These are phyloP conservation scores for Bryconaethiops microstoma DNA, from an alignment of 2,797 vertebrate genomes.

Conservation along the genomic window DNA sequence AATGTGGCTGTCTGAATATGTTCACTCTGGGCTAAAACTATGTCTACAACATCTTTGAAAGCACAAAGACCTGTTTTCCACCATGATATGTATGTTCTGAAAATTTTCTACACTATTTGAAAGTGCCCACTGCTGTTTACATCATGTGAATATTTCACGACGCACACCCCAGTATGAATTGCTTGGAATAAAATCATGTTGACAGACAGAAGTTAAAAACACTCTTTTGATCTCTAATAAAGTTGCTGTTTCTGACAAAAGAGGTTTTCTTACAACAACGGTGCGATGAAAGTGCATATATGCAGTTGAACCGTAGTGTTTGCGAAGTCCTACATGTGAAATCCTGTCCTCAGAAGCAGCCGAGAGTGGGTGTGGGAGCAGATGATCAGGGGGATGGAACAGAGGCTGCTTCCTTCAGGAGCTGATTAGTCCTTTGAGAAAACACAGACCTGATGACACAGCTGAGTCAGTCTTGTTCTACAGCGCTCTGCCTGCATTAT, in stretches of 20 bases:
- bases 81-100: background rate
- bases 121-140: background rate
- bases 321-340: constrained; percentile 8
- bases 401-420: constrained; percentile 28
- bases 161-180: background rate
- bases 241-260: background rate
- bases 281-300: background rate
- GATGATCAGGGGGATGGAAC: background rate
- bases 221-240: background rate
- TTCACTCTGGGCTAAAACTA: constrained; percentile 7
- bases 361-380: constrained; percentile 12
- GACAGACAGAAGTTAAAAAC: too few species aligned
- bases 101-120: background rate
- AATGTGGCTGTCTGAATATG: constrained; percentile 10
- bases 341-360: constrained; percentile 7
- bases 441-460: background rate
- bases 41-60: background rate
- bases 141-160: background rate
- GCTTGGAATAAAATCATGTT: background rate
- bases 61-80: background rate
- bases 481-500: background rate
- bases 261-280: too few species aligned
- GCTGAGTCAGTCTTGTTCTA: background rate
- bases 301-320: background rate
- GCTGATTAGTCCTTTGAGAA: constrained; percentile 54